Percentiles rank a stretch among this genome's conserved stretches.
Conservation (phyloP, 2,888 invertebrate species). For the Odontocerum albicorne region DNA sequence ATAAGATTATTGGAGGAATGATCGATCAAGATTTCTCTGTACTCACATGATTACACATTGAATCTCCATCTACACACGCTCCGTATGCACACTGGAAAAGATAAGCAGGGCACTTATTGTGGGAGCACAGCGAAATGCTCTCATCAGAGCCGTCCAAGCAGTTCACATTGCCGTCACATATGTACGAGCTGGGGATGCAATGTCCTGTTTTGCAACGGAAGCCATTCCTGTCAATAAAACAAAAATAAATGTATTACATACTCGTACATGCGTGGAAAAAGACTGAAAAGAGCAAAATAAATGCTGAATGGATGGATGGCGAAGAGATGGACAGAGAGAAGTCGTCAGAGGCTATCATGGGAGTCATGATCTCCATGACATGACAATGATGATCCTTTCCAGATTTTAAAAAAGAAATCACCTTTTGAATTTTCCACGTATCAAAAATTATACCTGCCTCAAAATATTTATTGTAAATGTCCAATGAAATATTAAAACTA, state of each 20-base stretch:
- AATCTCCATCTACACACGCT: neutral
- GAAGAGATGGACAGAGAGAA: no score
- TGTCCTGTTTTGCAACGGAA: slow-evolving; percentile 1
- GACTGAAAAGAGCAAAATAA: no score
- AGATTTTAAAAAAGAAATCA: no score
- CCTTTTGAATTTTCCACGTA: no score
- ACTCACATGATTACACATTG: neutral
- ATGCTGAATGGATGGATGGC: no score
- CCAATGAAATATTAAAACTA: no score
- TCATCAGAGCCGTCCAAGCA: slow-evolving; percentile 49
- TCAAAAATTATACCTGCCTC: no score
- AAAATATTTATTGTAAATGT: no score
- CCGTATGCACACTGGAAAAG: slow-evolving; percentile 8
- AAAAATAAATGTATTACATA: neutral
- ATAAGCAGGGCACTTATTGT: neutral
- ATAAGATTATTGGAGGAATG: neutral
- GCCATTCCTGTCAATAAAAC: slow-evolving; percentile 47
- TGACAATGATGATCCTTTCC: no score
- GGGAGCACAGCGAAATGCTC: slow-evolving; percentile 39
- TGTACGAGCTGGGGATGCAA: slow-evolving; percentile 42
- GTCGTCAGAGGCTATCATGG: no score
- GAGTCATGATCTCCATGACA: no score
- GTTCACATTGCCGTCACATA: slow-evolving; percentile 46
- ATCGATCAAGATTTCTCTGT: neutral
- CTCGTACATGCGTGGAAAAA: no score